Evolutionary conservation across 2,888 invertebrate genomes (phyloP).

Genomic region (Hypsopygia costalis): DNA sequence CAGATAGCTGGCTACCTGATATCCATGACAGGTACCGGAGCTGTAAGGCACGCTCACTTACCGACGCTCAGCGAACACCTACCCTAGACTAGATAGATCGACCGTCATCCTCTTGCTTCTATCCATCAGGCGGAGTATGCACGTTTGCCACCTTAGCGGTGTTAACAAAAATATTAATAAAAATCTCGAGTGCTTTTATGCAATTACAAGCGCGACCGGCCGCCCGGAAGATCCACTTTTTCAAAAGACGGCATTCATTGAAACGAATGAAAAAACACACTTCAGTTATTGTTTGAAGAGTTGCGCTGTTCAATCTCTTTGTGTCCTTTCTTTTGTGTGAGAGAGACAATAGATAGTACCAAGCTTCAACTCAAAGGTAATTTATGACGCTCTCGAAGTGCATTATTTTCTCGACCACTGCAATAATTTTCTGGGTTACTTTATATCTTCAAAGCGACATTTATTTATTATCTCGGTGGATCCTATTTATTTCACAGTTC

Average conservation of each 20-base stretch:
- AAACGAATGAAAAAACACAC: conserved; percentile 16
- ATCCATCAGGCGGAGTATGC: too few relatives aligned
- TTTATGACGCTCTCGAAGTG: conserved; percentile 26
- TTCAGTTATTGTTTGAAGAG: conserved; percentile 19
- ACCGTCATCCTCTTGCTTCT: too few relatives aligned
- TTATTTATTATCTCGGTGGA: background rate
- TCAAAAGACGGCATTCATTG: conserved; percentile 16
- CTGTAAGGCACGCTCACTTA: too few relatives aligned
- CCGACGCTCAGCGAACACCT: too few relatives aligned
- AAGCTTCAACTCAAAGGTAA: conserved; percentile 14
- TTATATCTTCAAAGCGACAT: conserved; percentile 16
- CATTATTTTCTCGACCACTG: conserved; percentile 24
- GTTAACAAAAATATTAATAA: too few relatives aligned
- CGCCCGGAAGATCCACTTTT: conserved; percentile 7
- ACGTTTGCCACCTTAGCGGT: too few relatives aligned
- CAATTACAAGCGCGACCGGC: too few relatives aligned
- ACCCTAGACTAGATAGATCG: too few relatives aligned
- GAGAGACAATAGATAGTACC: background rate
- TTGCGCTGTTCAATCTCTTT: conserved; percentile 19
- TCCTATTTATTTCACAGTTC: too few relatives aligned
- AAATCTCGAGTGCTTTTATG: too few relatives aligned
- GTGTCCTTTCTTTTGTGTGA: conserved; percentile 1
- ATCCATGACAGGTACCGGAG: too few relatives aligned
- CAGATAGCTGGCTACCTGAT: too few relatives aligned
- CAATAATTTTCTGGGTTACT: conserved; percentile 21